Base-by-base conservation (phyloP, 2,888 invertebrate genomes). In the Drosophila mayaguana region DNA sequence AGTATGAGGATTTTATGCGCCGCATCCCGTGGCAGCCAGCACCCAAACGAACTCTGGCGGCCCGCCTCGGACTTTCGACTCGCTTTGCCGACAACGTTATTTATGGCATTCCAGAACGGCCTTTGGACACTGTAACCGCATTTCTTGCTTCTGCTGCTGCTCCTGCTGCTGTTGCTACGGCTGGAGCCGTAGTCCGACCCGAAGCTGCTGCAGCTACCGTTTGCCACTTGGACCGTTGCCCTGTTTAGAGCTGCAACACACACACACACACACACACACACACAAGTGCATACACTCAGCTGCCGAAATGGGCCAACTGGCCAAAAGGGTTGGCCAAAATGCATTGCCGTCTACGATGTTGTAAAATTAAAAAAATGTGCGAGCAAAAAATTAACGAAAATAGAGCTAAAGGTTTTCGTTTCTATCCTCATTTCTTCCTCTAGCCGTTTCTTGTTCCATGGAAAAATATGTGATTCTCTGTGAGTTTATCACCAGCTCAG, bases 111-210 rank as follows among this genome's bases (percentile, higher is more conserved):
- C 87, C 90, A 83, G 81, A 69, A 70, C 90, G 90, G 87, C 87
- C 90, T 90, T 88, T 90, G 87, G 86, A 90, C 90, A 90, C 89
- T 88, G 83, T 83, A 90, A 90, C 87, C 89, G 90, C 87, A 88
- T 85, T 90, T 90, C 88, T 88, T 87, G 84, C 69, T 25, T 7
- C 45, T 45, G 43, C 45, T 87, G 81, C 69, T 75, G 72, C 76
- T 71, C 63, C 55, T 20, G 43, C 66, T 53, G 14, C 5, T n/a
- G 18, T 22, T 22, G 46, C 25, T 25, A 20, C 20, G 14, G 45
- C 42, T 6, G 43, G 22, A 34, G 43, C 55, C 36, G 40, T 48
- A 14, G 40, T 48, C 28, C 6, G 12, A n/a, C 22, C 63, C 43
- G 32, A 11, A 22, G 56, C 46, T 56, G 25, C 61, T 56, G n/a